Evolutionary conservation across 2,797 vertebrate species (phyloP), one percentile per base, ranked within the genome.

Genomic region (Coregonus suidteri): DNA sequence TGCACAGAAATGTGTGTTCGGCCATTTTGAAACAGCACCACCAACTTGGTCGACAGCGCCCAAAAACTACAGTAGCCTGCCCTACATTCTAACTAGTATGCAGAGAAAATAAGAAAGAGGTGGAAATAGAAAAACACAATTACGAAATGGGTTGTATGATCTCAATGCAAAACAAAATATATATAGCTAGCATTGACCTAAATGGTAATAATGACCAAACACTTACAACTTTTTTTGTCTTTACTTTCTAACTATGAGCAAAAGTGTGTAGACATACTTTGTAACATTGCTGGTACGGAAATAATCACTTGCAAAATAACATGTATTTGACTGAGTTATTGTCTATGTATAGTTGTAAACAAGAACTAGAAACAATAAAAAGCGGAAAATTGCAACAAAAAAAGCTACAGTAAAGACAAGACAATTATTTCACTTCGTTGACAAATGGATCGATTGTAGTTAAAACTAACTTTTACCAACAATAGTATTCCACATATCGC

Each of bases 21-120:
- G 96, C 96, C 96, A 97, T 97, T 96, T 97, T 97, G 94, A 91
- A 94, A 92, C 94, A 92, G 91, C 91, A 91, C 90, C 92, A 93
- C 83, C 83, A 51, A 82, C 76, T 81, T 82, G 31, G 89, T 89
- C 83, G 91, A 93, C 92, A 93, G 93, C 92, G 90, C 83, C 87
- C 77, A 83, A 77, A 52, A 16, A 74, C 2, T 59, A 70, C 14
- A 75, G 25, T 11, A 73, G 25, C 34, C 5, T 71, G 20, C 6
- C 30, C 37, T 65, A 51, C n/a, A 25, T 64, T 25, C n/a, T 64
- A 64, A 9, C 9, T 9, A 64, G 20, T 25, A 59, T n/a, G 18
- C 2, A 64, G 59, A 25, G 9, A 11, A 25, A 64, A n/a, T 64
- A 25, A 64, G 9, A 62, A 64, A 62, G 1, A 25, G 25, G 25